phyloP scores from a whole-genome alignment of 2,888 invertebrate genomes.

The Meganola albula region DNA sequence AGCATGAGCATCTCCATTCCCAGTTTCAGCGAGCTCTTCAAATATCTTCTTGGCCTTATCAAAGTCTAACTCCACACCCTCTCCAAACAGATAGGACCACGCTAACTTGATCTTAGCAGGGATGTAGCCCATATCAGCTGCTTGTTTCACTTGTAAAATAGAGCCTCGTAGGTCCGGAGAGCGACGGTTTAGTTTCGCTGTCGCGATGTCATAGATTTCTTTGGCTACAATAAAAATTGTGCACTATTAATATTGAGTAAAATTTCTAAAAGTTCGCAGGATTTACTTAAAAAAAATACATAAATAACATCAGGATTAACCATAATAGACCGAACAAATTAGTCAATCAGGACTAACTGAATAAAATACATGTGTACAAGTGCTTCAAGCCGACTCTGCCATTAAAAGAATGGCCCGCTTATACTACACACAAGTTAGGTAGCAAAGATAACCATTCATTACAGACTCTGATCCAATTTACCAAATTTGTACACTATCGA shows the following conservation, averaged over 20 bases:
- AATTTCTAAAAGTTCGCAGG: too few species aligned
- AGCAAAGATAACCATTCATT: too few species aligned
- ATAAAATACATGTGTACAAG: too few species aligned
- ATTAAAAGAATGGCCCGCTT: too few species aligned
- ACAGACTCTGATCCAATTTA: too few species aligned
- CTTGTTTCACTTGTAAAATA: constrained; percentile 85
- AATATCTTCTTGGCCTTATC: constrained; percentile 86
- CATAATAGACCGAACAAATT: too few species aligned
- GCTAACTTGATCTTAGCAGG: constrained; percentile 91
- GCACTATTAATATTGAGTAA: not conserved
- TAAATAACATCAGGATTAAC: too few species aligned
- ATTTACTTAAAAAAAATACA: too few species aligned
- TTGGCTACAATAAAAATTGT: constrained; percentile 75
- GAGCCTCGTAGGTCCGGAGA: constrained; percentile 85
- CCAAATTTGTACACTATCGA: too few species aligned
- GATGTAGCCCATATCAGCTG: constrained; percentile 88
- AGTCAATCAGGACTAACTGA: too few species aligned
- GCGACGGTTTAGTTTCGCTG: constrained; percentile 83
- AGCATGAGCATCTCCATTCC: constrained; percentile 93
- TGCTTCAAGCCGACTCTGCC: too few species aligned
- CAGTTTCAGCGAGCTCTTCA: constrained; percentile 83
- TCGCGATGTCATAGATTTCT: constrained; percentile 84
- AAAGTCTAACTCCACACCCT: constrained; percentile 85
- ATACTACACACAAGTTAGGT: too few species aligned
- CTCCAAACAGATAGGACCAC: constrained; percentile 93